Base-by-base conservation (phyloP, 2,797 vertebrate species). In the Alectoris magna region DNA sequence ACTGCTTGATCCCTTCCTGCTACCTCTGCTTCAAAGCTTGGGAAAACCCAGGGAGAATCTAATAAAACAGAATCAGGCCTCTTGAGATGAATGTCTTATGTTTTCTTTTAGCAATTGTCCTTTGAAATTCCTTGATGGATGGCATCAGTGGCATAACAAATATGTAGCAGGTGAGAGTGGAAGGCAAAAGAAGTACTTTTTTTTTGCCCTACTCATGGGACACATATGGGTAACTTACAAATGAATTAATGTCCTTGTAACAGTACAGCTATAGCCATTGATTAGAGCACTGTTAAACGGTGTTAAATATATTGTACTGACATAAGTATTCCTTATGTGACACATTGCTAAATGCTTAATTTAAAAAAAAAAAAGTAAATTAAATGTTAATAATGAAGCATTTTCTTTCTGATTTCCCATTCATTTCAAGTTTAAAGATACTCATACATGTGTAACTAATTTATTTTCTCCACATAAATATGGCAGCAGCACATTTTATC, bases 81-180 rank as follows among this genome's bases (percentile, higher is more conserved):
- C 88, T 92, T 7, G 43, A 76, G 72, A 77, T 63, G 58, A 85
- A 92, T 69, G 58, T 48, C 75, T 91, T 68, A 64, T 87, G 68
- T 85, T 91, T 94, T 84, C 72, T 87, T 93, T 77, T 23, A 82
- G 90, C 49, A 66, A 63, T 15, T 66, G 58, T 69, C 75, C 79
- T 94, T 93, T 95, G 91, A 92, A 94, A 94, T 94, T 74, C 64
- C 86, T 68, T 84, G 80, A 88, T 84, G 72, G 62, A 84, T 83
- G 63, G 48, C 88, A 76, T 70, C 63, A 90, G 0, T 91, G 2
- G 17, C 51, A 67, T 76, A 78, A 85, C 19, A 89, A 51, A 72
- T 58, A 43, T 0, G 7, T 56, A 72, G 41, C 68, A 81, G 49
- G 66, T 0, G 11, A 90, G 34, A 82, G 43, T 38, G 7, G 39